Percentiles rank a stretch among this genome's conserved stretches.
These are phyloP conservation scores for Gymnogyps californianus DNA, from an alignment of 2,113 vertebrate species.

Conservation along the genomic window DNA sequence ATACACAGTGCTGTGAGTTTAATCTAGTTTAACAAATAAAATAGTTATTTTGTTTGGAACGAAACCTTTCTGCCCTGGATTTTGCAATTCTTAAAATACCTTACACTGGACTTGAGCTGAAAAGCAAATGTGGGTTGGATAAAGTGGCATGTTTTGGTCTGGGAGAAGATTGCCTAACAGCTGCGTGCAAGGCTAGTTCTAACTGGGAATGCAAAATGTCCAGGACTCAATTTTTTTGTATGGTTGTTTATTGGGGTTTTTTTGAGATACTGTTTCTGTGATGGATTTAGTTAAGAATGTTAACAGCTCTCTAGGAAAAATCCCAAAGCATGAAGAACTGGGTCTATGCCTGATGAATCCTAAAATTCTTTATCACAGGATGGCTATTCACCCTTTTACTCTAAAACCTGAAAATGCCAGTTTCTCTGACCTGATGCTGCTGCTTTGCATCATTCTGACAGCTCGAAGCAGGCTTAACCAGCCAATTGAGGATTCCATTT, in stretches of 20 bases:
- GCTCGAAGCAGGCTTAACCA: background rate
- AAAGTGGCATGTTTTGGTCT: background rate
- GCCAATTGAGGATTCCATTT: background rate
- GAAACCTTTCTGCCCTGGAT: background rate
- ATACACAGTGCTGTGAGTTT: background rate
- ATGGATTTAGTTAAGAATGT: background rate
- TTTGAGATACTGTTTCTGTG: background rate
- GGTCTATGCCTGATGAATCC: background rate
- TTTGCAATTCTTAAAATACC: background rate
- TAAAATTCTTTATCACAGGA: background rate
- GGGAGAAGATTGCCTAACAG: background rate
- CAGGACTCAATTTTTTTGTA: background rate
- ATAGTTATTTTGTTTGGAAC: background rate
- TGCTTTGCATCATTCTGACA: conserved; percentile 39
- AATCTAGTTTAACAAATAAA: background rate
- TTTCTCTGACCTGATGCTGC: background rate
- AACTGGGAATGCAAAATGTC: background rate
- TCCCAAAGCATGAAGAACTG: background rate
- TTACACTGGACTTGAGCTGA: background rate
- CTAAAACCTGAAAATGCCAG: background rate
- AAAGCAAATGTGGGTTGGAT: background rate
- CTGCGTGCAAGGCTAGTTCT: background rate
- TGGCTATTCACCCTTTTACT: background rate
- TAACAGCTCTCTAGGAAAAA: background rate
- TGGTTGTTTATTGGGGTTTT: background rate